Percentiles rank a stretch among this genome's conserved stretches.
Evolutionary conservation across 2,888 invertebrate genomes (phyloP).

Genomic region (Drosophila infuscata): DNA sequence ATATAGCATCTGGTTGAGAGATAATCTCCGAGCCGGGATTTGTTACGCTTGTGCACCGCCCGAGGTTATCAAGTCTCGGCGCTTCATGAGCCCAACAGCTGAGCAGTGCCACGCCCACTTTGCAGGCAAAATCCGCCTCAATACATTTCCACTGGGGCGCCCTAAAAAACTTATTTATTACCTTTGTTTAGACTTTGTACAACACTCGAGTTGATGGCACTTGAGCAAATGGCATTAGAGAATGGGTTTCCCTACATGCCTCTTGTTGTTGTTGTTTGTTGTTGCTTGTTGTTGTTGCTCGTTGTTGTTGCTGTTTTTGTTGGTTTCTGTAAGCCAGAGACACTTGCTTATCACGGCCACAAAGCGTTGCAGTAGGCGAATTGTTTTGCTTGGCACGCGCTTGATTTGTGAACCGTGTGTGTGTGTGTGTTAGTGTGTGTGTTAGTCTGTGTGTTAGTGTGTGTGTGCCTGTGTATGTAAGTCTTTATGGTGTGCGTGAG

Average conservation of each 20-base stretch:
- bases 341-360: slow-evolving; percentile 65
- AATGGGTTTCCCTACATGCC: slow-evolving; percentile 53
- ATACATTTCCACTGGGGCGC: slow-evolving; percentile 37
- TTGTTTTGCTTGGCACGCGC: slow-evolving; percentile 53
- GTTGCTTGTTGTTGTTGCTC: slow-evolving; percentile 13
- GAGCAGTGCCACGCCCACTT: slow-evolving; percentile 38
- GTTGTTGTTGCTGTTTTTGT: slow-evolving; percentile 7
- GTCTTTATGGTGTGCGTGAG: slow-evolving; percentile 23
- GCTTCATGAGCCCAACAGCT: slow-evolving; percentile 54
- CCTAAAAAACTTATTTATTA: slow-evolving; percentile 76
- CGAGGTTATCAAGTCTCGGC: slow-evolving; percentile 35
- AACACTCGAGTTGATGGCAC: slow-evolving; percentile 69
- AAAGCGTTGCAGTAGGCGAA: slow-evolving; percentile 36
- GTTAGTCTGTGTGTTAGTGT: slow-evolving; percentile 21
- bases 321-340: slow-evolving; percentile 36
- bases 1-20: slow-evolving; percentile 10
- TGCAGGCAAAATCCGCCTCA: slow-evolving; percentile 8
- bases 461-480: not conserved
- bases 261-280: slow-evolving; percentile 25
- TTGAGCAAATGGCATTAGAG: slow-evolving; percentile 68
- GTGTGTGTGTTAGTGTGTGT: slow-evolving; percentile 14
- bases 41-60: slow-evolving; percentile 2
- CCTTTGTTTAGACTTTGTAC: slow-evolving; percentile 79
- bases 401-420: slow-evolving; percentile 65
- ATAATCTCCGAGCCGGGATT: slow-evolving; percentile 15